Base-by-base conservation (phyloP, 2,113 vertebrate genomes). In the Gymnorhina tibicen region DNA sequence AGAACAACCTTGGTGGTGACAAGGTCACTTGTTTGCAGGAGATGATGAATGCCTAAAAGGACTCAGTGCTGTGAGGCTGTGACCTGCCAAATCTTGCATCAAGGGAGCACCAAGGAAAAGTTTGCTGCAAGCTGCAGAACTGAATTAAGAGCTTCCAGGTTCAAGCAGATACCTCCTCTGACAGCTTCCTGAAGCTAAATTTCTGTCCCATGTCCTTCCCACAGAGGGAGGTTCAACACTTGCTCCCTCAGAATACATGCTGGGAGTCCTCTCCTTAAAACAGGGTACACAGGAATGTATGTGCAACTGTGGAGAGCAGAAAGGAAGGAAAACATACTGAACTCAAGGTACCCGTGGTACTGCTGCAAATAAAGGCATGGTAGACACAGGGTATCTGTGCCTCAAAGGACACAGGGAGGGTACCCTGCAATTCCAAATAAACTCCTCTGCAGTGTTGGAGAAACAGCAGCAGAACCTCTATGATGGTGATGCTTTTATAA, bases 391-490 rank as follows among this genome's bases (percentile, higher is more conserved):
- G 16, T 9, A 79, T 30, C 42, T 81, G 16, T 47, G 19, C 42
- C 44, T 79, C 49, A 32, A 16, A 41, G 22, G 55, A 68, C 63
- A 44, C 12, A 5, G 46, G 5, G 6, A 79, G 13, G 19, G 32
- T 23, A 49, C 33, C 27, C 15, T 0, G 0, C 52, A 78, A 8
- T 5, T 79, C 30, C 66, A n/a, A 35, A 26, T 10, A 39, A 52
- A 35, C 16, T 44, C 49, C 33, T n/a, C 16, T 5, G 14, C 28
- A 19, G 39, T 0, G 2, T 0, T 8, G 62, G 28, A 30, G 46
- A 59, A 84, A 46, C 24, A 78, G 24, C 33, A 37, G 41, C 33
- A 28, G 30, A 39, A 84, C 39, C 17, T 56, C 66, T 42, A 3
- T 6, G 30, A 58, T 14, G 7, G 37, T 6, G 28, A 60, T 15